phyloP scores from a whole-genome alignment of 2,113 vertebrate species.

The Alaudala cheleensis region DNA sequence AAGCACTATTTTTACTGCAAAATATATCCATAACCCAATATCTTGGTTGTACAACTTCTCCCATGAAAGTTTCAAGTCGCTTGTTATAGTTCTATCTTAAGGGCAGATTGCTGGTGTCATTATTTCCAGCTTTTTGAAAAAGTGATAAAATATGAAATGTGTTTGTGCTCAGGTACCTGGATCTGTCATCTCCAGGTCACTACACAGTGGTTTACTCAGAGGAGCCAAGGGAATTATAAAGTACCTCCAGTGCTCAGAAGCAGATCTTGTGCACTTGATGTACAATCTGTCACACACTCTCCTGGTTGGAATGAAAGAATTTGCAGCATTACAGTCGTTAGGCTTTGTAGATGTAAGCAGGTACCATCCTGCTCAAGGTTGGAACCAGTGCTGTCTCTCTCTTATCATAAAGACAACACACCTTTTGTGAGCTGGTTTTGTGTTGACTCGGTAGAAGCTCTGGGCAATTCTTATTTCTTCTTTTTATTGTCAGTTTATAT shows the following conservation, averaged over 20 bases:
- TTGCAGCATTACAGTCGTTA: background rate
- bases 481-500: background rate
- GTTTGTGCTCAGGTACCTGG: background rate
- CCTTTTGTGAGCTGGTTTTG: background rate
- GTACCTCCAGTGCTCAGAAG: background rate
- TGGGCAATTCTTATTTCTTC: background rate
- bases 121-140: constrained; percentile 13
- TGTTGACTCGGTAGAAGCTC: background rate
- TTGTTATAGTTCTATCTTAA: background rate
- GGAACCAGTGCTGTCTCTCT: background rate
- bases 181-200: background rate
- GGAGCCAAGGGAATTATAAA: background rate
- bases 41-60: background rate
- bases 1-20: background rate
- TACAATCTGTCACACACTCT: background rate
- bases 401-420: background rate
- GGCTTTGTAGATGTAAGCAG: background rate
- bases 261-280: background rate
- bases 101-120: background rate
- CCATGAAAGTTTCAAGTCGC: background rate
- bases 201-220: background rate
- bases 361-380: background rate
- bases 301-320: background rate
- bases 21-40: background rate
- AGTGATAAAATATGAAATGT: constrained; percentile 6